Base-by-base conservation (phyloP, 2,113 vertebrate species). In the Otis tarda region DNA sequence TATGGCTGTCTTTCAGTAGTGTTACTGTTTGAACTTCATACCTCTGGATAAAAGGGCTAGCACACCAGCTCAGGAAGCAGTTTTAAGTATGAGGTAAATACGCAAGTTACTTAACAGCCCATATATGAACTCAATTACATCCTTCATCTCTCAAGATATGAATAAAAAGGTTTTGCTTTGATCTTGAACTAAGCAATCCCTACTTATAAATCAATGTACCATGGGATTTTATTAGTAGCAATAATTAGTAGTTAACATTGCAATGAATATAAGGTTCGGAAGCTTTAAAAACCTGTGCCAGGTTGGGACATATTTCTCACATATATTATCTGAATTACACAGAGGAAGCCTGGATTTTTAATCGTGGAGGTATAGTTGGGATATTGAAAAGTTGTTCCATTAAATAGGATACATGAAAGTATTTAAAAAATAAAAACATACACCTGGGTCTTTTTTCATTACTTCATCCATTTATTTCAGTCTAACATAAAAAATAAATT, bases 131-230 rank as follows among this genome's bases (percentile, higher is more conserved):
- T 96, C 96, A 93, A 95, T 96, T 95, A 95, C 89, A 95, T 94
- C 96, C 94, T 97, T 96, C 95, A 80, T 91, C 91, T 96, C 87
- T 95, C 83, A 92, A 95, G 89, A 90, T 97, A 94, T 77, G 89
- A 96, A 97, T 96, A 94, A 91, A 97, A 97, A 95, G 81, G 31
- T 83, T 90, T 93, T 85, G 73, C 97, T 98, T 98, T 97, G 95
- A 98, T 98, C 95, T 97, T 60, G 93, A 96, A 93, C 96, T 88
- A 96, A 97, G 85, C 90, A 96, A 96, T 91, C 75, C 67, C 88
- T 93, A 64, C 95, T 92, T 97, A 93, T 76, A 87, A 97, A 97
- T 95, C 95, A 91, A 68, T 60, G 93, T 93, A 79, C 70, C 41
- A 5, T 64, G 79, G 56, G 87, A 86, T 91, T 97, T 97, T 97